Evolutionary conservation across 2,888 invertebrate genomes (phyloP).

Genomic region (Dendrolimus pini): DNA sequence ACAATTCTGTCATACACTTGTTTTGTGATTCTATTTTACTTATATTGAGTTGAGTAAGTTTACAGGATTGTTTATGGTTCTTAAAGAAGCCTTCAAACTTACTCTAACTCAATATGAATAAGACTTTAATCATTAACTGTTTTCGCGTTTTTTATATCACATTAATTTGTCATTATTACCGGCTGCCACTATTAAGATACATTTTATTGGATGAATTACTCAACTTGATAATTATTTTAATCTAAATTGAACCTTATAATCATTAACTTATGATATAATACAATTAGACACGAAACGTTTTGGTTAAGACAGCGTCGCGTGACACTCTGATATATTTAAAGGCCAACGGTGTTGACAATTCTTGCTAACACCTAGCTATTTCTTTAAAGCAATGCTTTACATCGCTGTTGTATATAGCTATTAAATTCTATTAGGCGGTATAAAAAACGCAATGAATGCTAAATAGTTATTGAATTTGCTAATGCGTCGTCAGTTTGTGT

Average conservation of each 20-base stretch:
- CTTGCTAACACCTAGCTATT: conserved; percentile 20
- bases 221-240: not conserved
- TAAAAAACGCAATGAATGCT: conserved; percentile 17
- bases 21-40: too few species aligned
- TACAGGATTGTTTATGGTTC: too few species aligned
- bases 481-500: too few species aligned
- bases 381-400: conserved; percentile 19
- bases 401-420: conserved; percentile 27
- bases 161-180: conserved; percentile 5
- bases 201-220: not conserved
- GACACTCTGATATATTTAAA: conserved; percentile 12
- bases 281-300: too few species aligned
- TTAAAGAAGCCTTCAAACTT: too few species aligned
- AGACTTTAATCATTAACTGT: too few species aligned
- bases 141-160: not conserved
- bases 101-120: too few species aligned
- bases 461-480: too few species aligned
- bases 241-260: not conserved
- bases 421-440: conserved; percentile 21
- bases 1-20: too few species aligned
- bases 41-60: too few species aligned
- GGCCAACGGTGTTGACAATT: conserved; percentile 27
- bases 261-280: too few species aligned
- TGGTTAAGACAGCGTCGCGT: conserved; percentile 17
- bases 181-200: not conserved